Conservation (phyloP, 2,113 vertebrate species). For the Ivindomyrus marchei region DNA sequence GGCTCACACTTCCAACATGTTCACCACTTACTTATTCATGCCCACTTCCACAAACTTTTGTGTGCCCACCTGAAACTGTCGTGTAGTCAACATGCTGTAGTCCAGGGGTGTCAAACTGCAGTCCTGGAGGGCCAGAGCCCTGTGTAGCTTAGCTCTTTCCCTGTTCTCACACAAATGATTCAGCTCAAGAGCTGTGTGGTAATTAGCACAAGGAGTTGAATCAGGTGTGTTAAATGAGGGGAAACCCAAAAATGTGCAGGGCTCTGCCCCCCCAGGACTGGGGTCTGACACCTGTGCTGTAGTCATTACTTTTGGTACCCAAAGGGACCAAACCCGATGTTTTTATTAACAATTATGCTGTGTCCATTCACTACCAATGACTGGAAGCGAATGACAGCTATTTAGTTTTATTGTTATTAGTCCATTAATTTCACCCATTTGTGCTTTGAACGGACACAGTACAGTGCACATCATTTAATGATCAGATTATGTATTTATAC, state of each 20-base stretch:
- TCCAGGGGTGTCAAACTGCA: neutral
- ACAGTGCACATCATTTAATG: neutral
- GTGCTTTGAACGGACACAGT: neutral
- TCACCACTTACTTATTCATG: neutral
- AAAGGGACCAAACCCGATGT: neutral
- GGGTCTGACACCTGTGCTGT: neutral
- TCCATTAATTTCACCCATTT: neutral
- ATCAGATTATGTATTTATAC: no score
- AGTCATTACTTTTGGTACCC: neutral
- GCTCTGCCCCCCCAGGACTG: no score
- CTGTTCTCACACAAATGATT: no score
- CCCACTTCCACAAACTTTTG: neutral
- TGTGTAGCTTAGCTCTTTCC: no score
- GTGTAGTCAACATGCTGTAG: neutral
- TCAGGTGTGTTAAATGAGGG: no score
- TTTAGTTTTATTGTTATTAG: neutral
- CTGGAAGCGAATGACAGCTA: neutral
- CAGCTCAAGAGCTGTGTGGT: no score
- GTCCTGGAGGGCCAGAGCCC: no score
- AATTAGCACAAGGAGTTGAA: no score
- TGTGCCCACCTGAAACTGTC: neutral
- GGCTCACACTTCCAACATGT: no score
- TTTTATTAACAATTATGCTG: neutral
- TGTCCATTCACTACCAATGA: neutral
- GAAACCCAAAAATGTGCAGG: no score